phyloP scores from a whole-genome alignment of 2,113 vertebrate species.

The Rhea pennata region DNA sequence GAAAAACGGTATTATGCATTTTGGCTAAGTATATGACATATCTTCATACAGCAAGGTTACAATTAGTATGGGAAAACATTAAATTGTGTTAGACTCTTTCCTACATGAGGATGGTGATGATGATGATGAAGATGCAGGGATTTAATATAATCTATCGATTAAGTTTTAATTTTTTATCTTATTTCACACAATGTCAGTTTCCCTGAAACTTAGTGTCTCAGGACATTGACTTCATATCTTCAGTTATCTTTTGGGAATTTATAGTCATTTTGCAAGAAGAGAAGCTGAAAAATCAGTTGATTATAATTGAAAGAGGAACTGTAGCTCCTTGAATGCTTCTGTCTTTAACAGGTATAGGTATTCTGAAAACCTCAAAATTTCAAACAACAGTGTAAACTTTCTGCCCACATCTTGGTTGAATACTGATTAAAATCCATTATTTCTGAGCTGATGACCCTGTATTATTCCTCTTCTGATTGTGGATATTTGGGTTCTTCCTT shows the following conservation, averaged over 20 bases:
- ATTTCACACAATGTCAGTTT: not conserved
- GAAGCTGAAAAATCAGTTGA: not conserved
- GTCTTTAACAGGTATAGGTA: not conserved
- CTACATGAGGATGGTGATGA: not conserved
- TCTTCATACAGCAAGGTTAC: not conserved
- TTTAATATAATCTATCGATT: not conserved
- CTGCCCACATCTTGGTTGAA: not conserved
- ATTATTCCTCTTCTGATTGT: not conserved
- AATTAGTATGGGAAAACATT: not conserved
- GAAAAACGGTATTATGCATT: not conserved
- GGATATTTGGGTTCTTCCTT: not conserved
- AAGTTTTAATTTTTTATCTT: not conserved
- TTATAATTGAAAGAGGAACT: not conserved
- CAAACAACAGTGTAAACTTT: not conserved
- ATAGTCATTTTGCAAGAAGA: not conserved
- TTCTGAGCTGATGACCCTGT: not conserved
- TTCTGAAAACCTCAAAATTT: not conserved
- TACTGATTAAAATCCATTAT: not conserved
- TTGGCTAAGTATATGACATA: not conserved
- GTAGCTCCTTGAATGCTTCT: not conserved
- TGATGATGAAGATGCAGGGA: not conserved
- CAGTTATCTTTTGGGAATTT: not conserved
- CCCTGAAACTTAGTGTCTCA: not conserved
- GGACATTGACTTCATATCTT: not conserved
- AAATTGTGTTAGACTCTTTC: not conserved